Conservation (phyloP, 1,140 invertebrate species). For the Drosophila pallidifrons region DNA sequence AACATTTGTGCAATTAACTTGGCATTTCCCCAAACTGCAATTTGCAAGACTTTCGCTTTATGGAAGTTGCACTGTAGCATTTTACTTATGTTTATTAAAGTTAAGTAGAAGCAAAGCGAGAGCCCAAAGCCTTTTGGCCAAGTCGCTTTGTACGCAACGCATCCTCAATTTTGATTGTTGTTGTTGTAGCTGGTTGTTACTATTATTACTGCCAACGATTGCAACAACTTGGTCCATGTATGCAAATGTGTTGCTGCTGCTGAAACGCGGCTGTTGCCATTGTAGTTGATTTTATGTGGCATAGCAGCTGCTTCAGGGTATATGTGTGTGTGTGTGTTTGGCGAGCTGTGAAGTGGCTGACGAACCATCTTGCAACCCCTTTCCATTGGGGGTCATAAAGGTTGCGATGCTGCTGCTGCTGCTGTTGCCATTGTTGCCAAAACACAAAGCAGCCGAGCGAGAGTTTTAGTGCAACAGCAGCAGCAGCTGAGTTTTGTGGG, state of each 20-base stretch:
- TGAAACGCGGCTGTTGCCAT: conserved; percentile 30
- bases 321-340: conserved; percentile 14
- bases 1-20: background rate
- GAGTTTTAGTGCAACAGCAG: conserved; percentile 5
- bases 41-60: conserved; percentile 2
- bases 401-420: conserved; percentile 7
- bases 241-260: conserved; percentile 48
- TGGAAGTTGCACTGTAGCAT: conserved; percentile 2
- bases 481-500: conserved; percentile 6
- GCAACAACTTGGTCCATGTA: conserved; percentile 19
- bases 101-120: background rate
- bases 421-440: conserved; percentile 45
- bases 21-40: background rate
- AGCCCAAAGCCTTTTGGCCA: background rate
- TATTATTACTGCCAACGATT: no score
- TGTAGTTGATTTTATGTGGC: conserved; percentile 52
- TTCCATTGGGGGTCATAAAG: conserved; percentile 22
- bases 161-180: conserved; percentile 14
- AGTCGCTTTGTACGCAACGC: background rate
- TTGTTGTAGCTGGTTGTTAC: background rate
- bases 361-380: conserved; percentile 26
- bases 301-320: conserved; percentile 16
- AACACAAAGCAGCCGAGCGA: conserved; percentile 31
- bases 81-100: conserved; percentile 4
- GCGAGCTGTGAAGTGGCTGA: conserved; percentile 54